Evolutionary conservation across 2,888 invertebrate species (phyloP).

Genomic region (Podabrus alpinus): DNA sequence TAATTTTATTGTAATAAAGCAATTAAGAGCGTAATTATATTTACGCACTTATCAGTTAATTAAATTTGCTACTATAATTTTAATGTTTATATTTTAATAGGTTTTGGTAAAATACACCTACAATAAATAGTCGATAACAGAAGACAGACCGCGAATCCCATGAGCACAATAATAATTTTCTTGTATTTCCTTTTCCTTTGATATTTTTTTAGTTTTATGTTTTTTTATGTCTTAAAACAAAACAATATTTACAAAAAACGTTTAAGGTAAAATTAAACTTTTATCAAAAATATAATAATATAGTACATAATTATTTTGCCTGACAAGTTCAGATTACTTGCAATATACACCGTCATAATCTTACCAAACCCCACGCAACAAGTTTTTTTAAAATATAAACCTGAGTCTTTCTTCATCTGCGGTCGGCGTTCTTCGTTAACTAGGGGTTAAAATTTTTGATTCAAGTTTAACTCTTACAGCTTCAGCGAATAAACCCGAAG

Average conservation of each 20-base stretch:
- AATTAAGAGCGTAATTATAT: not conserved
- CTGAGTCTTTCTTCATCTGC: conserved; percentile 1
- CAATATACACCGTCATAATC: conserved; percentile 2
- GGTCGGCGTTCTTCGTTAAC: not conserved
- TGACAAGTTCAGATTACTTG: not conserved
- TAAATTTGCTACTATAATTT: not conserved
- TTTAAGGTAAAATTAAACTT: not conserved
- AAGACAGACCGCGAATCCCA: no score
- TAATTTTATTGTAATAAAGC: not conserved
- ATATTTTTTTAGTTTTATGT: no score
- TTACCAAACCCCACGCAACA: conserved; percentile 3
- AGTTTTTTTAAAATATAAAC: not conserved
- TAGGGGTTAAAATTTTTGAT: conserved; percentile 1
- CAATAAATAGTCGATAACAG: not conserved
- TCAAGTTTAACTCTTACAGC: conserved; percentile 5
- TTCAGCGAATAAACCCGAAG: conserved; percentile 37
- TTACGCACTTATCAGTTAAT: not conserved
- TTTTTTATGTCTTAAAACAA: no score
- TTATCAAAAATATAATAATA: not conserved
- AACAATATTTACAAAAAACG: no score
- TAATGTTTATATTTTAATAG: not conserved
- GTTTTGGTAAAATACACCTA: not conserved
- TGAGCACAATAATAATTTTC: not conserved
- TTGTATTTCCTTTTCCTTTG: no score
- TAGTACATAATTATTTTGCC: no score